Evolutionary conservation across 2,888 invertebrate species (phyloP).

Genomic region (Luffia ferchaultella): DNA sequence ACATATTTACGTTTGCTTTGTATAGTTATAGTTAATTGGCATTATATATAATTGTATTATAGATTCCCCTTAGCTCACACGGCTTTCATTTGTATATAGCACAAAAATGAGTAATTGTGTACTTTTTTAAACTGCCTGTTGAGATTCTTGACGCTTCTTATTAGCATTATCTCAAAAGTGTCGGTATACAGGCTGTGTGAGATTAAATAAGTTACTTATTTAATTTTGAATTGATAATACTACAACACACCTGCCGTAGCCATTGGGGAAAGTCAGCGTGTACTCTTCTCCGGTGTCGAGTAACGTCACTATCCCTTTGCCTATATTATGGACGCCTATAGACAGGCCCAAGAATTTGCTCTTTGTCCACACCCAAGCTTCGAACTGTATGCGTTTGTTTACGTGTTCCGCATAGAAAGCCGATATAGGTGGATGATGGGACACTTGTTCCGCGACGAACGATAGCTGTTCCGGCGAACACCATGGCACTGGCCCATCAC

Average conservation of each 20-base stretch:
- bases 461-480: constrained; percentile 86
- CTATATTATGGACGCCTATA: constrained; percentile 97
- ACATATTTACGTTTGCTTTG: no score
- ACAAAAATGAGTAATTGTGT: no score
- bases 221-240: background rate
- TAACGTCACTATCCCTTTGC: constrained; percentile 90
- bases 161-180: no score
- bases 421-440: constrained; percentile 98
- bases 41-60: no score
- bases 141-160: no score
- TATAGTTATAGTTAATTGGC: no score
- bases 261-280: constrained; percentile 95
- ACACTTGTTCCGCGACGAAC: constrained; percentile 98
- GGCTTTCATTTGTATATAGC: no score
- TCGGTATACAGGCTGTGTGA: no score
- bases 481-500: constrained; percentile 92
- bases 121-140: no score
- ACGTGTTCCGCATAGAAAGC: constrained; percentile 99
- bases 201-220: no score
- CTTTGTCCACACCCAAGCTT: constrained; percentile 97
- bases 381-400: constrained; percentile 86
- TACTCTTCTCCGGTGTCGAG: constrained; percentile 94
- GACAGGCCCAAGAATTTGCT: constrained; percentile 98
- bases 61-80: no score
- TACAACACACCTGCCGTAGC: constrained; percentile 82